Percentiles rank a stretch among this genome's conserved stretches.
Evolutionary conservation across 2,113 vertebrate species (phyloP).

Genomic region (Pluvianellus socialis): DNA sequence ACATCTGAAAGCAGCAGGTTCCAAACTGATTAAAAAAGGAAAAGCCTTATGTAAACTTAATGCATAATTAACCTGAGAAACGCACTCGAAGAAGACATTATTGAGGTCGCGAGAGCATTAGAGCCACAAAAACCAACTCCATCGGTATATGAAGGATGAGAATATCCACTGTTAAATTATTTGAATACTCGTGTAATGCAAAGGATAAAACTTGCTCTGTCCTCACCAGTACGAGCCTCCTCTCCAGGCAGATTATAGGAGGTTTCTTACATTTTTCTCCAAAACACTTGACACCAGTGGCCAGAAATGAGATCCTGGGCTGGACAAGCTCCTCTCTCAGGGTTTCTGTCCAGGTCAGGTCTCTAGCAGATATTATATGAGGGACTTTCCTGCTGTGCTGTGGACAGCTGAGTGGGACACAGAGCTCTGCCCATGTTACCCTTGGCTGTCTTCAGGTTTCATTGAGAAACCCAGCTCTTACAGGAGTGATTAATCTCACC

Average conservation of each 20-base stretch:
- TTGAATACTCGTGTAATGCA: not conserved
- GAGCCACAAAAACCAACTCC: slow-evolving; percentile 21
- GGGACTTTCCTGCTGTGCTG: not conserved
- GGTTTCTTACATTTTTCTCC: not conserved
- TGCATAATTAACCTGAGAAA: slow-evolving; percentile 62
- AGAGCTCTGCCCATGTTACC: not conserved
- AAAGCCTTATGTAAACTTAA: slow-evolving; percentile 57
- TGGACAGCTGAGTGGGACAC: not conserved
- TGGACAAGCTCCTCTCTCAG: not conserved
- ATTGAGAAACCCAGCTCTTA: not conserved
- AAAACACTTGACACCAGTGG: not conserved
- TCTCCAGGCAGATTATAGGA: not conserved
- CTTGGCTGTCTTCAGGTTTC: not conserved
- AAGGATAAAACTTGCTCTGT: not conserved
- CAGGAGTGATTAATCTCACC: not conserved
- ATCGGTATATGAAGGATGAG: not conserved
- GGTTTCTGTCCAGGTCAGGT: not conserved
- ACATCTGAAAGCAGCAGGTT: not conserved
- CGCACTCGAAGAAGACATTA: not conserved
- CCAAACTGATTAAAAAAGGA: slow-evolving; percentile 1
- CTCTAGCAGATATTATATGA: not conserved
- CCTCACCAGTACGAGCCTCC: not conserved
- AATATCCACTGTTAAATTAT: slow-evolving; percentile 1
- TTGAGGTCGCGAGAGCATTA: slow-evolving; percentile 44
- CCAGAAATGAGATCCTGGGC: not conserved